Evolutionary conservation across 2,113 vertebrate genomes (phyloP).

Genomic region (Nibea coibor): DNA sequence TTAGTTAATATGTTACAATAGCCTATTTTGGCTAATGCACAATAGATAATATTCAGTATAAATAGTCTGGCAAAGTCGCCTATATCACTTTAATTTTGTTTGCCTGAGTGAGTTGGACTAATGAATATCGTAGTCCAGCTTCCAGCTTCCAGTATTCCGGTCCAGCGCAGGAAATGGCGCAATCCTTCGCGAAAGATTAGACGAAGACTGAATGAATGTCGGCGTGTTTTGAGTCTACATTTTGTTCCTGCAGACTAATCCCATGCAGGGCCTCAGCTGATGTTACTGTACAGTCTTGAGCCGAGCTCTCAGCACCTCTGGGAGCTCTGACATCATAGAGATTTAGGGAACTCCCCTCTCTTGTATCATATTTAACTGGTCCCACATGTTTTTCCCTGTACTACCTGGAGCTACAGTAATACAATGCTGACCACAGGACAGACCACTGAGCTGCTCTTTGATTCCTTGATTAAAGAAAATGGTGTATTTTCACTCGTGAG

Average conservation of each 20-base stretch:
- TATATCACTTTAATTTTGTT: too few relatives aligned
- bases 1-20: too few relatives aligned
- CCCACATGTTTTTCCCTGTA: slow-evolving; percentile 50
- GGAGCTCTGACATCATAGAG: slow-evolving; percentile 55
- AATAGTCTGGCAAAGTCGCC: too few relatives aligned
- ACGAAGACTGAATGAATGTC: not conserved
- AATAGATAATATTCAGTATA: too few relatives aligned
- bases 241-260: not conserved
- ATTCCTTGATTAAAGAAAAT: not conserved
- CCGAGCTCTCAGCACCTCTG: slow-evolving; percentile 26
- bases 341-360: slow-evolving; percentile 51
- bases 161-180: not conserved
- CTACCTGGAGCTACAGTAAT: slow-evolving; percentile 25
- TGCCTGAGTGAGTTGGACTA: too few relatives aligned
- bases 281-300: not conserved
- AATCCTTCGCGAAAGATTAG: not conserved
- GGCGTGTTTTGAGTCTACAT: not conserved
- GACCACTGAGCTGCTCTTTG: not conserved
- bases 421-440: not conserved
- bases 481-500: slow-evolving; percentile 1
- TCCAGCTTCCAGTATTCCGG: not conserved
- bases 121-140: not conserved
- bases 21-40: not conserved
- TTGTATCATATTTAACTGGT: slow-evolving; percentile 37
- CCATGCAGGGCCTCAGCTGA: not conserved